phyloP scores from a whole-genome alignment of 2,888 invertebrate genomes.

The Rhingia campestris region DNA sequence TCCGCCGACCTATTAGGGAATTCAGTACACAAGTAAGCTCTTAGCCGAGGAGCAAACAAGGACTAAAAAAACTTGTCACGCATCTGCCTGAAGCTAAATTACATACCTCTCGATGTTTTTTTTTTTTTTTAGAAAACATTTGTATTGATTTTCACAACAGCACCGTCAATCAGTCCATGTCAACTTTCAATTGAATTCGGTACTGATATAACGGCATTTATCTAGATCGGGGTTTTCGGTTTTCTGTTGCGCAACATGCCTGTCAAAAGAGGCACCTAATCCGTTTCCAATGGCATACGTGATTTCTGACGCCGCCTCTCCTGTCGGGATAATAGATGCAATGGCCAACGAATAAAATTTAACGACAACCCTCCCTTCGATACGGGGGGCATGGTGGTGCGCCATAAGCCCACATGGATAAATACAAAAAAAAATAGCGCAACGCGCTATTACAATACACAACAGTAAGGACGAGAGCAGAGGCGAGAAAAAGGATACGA shows the following conservation, averaged over 20 bases:
- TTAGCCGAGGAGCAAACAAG: conserved; percentile 1
- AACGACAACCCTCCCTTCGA: conserved; percentile 23
- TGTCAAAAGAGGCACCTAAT: conserved; percentile 44
- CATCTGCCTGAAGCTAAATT: conserved; percentile 14
- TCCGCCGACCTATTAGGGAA: not conserved
- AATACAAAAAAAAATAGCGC: conserved; percentile 11
- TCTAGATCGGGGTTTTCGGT: conserved; percentile 45
- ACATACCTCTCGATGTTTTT: not conserved
- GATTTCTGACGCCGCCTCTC: conserved; percentile 36
- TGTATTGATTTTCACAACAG: conserved; percentile 16
- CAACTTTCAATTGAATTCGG: conserved; percentile 62
- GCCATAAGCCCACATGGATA: not conserved
- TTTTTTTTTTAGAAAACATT: not conserved
- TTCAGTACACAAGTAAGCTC: not conserved
- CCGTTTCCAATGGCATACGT: conserved; percentile 64
- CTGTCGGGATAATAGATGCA: conserved; percentile 45
- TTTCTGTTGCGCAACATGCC: conserved; percentile 50
- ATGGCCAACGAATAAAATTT: conserved; percentile 61
- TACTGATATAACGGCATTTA: conserved; percentile 40
- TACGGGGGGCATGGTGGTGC: not conserved
- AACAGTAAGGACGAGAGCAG: not conserved
- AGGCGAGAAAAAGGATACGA: not conserved
- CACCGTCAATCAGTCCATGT: conserved; percentile 27
- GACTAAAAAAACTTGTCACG: not conserved
- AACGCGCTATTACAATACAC: not conserved